Evolutionary conservation across 2,113 vertebrate species (phyloP).

Genomic region (Lamprotornis superbus): DNA sequence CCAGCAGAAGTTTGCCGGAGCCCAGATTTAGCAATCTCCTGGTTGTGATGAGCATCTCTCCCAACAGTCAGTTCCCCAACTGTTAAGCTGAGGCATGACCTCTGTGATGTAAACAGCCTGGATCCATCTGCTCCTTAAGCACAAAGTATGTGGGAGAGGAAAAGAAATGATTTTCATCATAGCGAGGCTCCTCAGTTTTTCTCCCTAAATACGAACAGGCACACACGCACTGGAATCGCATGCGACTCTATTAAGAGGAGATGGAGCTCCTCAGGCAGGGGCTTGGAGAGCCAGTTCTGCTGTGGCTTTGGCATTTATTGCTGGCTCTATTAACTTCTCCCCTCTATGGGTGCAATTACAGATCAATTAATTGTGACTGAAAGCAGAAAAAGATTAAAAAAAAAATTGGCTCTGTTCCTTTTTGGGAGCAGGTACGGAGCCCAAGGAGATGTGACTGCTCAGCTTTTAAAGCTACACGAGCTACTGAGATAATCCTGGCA

Average conservation of each 20-base stretch:
- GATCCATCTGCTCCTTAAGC: conserved; percentile 64
- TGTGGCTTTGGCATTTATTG: conserved; percentile 40
- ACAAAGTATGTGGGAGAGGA: conserved; percentile 60
- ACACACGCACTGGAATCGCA: neutral
- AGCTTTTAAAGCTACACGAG: conserved; percentile 29
- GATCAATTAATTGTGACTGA: conserved; percentile 49
- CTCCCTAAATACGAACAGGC: neutral
- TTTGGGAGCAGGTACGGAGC: conserved; percentile 44
- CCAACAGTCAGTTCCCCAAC: conserved; percentile 60
- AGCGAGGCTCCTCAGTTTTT: neutral
- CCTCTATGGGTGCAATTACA: neutral
- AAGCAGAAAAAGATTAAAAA: neutral
- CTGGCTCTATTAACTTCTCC: conserved; percentile 7
- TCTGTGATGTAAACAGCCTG: conserved; percentile 67
- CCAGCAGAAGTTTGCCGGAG: conserved; percentile 21
- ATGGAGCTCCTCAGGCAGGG: conserved; percentile 46
- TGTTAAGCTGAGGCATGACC: conserved; percentile 65
- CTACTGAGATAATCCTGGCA: conserved; percentile 10
- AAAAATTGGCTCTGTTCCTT: neutral
- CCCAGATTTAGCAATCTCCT: conserved; percentile 56
- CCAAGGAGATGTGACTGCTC: conserved; percentile 42
- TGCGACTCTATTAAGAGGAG: neutral
- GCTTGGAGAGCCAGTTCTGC: conserved; percentile 10
- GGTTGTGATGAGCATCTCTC: conserved; percentile 35
- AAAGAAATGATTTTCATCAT: conserved; percentile 46